Evolutionary conservation across 2,797 vertebrate genomes (phyloP).

Genomic region (Nothura maculosa): DNA sequence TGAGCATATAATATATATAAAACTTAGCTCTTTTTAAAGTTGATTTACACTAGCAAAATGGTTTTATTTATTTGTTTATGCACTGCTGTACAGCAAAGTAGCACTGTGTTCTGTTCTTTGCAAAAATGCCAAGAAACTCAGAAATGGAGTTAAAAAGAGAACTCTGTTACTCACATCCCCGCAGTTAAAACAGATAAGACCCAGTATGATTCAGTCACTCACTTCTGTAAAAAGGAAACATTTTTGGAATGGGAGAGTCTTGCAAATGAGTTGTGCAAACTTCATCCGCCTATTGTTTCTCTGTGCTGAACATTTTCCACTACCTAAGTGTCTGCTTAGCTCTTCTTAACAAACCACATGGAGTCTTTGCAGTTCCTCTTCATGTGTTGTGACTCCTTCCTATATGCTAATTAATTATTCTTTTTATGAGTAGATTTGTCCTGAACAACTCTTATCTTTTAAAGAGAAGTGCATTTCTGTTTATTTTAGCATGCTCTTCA

Average conservation of each 20-base stretch:
- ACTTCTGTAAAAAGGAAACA: neutral
- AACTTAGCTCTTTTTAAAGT: neutral
- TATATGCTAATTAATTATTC: conserved; percentile 28
- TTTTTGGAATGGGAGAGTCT: neutral
- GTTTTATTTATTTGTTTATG: neutral
- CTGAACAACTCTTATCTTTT: neutral
- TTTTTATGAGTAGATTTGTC: conserved; percentile 25
- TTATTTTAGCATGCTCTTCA: neutral
- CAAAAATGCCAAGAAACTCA: neutral
- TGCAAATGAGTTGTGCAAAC: neutral
- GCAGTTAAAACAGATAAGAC: neutral
- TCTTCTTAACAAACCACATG: neutral
- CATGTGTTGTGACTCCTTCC: neutral
- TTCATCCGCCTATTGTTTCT: neutral
- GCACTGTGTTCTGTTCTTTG: neutral
- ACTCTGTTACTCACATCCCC: neutral
- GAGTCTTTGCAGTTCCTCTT: neutral
- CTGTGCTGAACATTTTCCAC: neutral
- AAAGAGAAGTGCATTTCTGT: neutral
- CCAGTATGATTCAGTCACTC: neutral
- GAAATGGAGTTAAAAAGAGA: neutral
- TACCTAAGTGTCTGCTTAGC: neutral
- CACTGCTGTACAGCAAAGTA: neutral
- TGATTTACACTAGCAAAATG: neutral
- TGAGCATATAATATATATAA: neutral